These are phyloP conservation scores for Sphaeridia pumilis DNA, from an alignment of 2,888 invertebrate genomes.

Conservation along the genomic window DNA sequence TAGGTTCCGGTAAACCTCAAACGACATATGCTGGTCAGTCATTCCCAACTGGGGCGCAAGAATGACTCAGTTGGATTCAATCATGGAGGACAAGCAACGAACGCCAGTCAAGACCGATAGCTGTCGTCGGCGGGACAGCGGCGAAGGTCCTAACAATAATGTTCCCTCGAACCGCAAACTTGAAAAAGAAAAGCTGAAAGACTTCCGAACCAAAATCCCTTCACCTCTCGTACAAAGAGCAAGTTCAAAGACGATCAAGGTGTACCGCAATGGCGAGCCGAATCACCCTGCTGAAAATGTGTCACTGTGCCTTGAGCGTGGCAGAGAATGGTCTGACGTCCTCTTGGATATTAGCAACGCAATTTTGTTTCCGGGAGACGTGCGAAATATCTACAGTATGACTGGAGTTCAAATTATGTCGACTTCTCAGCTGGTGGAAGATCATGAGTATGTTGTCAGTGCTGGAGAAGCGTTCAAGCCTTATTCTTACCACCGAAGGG, in stretches of 20 bases:
- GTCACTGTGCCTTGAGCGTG: slow-evolving; percentile 16
- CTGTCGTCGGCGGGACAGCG: slow-evolving; percentile 6
- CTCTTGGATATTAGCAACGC: slow-evolving; percentile 21
- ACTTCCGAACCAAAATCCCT: slow-evolving; percentile 13
- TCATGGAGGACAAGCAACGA: slow-evolving; percentile 23
- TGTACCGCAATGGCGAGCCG: slow-evolving; percentile 28
- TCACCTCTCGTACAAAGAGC: slow-evolving; percentile 11
- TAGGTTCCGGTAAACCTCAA: too few relatives aligned
- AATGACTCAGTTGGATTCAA: slow-evolving; percentile 31
- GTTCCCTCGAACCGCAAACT: too few relatives aligned
- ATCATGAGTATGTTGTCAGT: slow-evolving; percentile 27
- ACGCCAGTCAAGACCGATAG: slow-evolving; percentile 9
- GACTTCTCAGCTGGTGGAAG: slow-evolving; percentile 20
- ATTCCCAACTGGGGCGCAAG: too few relatives aligned
- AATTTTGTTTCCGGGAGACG: slow-evolving; percentile 17
- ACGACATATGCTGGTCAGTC: too few relatives aligned
- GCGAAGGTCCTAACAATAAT: not conserved
- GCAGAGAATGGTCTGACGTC: slow-evolving; percentile 26
- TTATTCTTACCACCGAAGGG: slow-evolving; percentile 1
- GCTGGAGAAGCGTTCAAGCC: slow-evolving; percentile 23
- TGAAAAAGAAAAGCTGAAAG: slow-evolving; percentile 4
- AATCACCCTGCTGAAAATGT: slow-evolving; percentile 14
- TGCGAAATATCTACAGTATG: slow-evolving; percentile 28
- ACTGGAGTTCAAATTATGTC: slow-evolving; percentile 24
- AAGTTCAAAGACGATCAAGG: slow-evolving; percentile 14